These are phyloP conservation scores for Ovis aries DNA, from an alignment of 2,113 vertebrate genomes.

Conservation along the genomic window DNA sequence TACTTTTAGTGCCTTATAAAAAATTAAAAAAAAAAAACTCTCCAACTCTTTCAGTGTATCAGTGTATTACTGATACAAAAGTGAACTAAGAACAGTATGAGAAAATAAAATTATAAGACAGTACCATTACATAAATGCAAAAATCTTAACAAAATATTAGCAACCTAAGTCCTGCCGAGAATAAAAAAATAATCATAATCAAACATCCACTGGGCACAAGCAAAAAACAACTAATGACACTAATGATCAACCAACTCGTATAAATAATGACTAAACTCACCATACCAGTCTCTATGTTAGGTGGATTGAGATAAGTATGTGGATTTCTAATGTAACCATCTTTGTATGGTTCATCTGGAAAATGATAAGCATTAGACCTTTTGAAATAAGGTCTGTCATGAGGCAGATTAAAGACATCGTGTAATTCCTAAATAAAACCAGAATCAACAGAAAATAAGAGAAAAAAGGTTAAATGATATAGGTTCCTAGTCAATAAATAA, in stretches of 20 bases:
- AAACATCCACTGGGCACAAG: not conserved
- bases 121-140: not conserved
- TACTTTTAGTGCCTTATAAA: not conserved
- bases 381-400: slow-evolving; percentile 90
- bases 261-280: slow-evolving; percentile 76
- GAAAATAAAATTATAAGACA: not conserved
- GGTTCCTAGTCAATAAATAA: not conserved
- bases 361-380: slow-evolving; percentile 91
- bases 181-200: not conserved
- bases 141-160: not conserved
- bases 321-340: slow-evolving; percentile 94
- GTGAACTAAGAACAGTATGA: not conserved
- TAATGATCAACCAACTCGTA: not conserved
- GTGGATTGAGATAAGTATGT: slow-evolving; percentile 85
- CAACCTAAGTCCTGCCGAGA: not conserved
- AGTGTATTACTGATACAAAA: not conserved
- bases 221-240: not conserved
- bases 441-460: not conserved
- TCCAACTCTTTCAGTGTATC: not conserved
- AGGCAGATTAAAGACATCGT: slow-evolving; percentile 85
- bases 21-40: not conserved
- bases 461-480: not conserved
- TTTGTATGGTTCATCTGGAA: slow-evolving; percentile 90
- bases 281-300: slow-evolving; percentile 83
- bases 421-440: slow-evolving; percentile 85